Conservation (phyloP, 2,113 vertebrate species). For the human (Homo sapiens) region GRCh38 chr3:88876001-88876500, state of each 20-base stretch:
- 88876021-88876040: not conserved
- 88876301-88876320: conserved; percentile 46
- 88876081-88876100: conserved; percentile 53
- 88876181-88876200: conserved; percentile 61
- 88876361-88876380: not conserved
- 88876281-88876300: conserved; percentile 26
- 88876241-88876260: conserved; percentile 52
- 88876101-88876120: conserved; percentile 60
- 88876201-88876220: conserved; percentile 4
- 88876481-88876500: not conserved
- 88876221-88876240: conserved; percentile 66
- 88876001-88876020: conserved; percentile 60
- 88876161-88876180: conserved; percentile 12
- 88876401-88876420: not conserved
- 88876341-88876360: not conserved
- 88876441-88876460: not conserved
- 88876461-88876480: not conserved
- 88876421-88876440: not conserved
- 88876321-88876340: not conserved
- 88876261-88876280: conserved; percentile 62
- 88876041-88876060: conserved; percentile 54
- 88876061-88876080: conserved; percentile 52
- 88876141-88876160: conserved; percentile 21
- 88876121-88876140: conserved; percentile 47
- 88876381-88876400: conserved; percentile 31